These are phyloP conservation scores for Leptarthrus brevirostris DNA, from an alignment of 2,888 invertebrate species.

Conservation along the genomic window DNA sequence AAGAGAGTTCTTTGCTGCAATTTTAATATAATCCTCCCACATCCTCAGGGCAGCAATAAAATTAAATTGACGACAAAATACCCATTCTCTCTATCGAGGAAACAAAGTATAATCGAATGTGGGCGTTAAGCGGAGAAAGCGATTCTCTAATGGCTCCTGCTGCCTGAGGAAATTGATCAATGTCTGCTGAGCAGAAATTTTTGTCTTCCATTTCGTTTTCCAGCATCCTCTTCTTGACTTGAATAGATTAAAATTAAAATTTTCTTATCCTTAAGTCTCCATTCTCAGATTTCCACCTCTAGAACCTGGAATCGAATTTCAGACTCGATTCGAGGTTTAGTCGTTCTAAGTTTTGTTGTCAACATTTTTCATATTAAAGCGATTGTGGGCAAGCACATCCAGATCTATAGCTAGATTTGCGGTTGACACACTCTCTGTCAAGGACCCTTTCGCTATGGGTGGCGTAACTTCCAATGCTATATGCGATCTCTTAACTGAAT, in stretches of 20 bases:
- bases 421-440: slow-evolving; percentile 23
- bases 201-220: not conserved
- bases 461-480: not conserved
- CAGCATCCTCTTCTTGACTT: not conserved
- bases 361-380: slow-evolving; percentile 2
- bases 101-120: not conserved
- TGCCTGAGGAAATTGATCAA: not conserved
- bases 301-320: slow-evolving; percentile 1
- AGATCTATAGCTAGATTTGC: slow-evolving; percentile 12
- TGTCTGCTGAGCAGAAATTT: not conserved
- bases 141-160: not conserved
- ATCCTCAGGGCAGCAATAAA: no score
- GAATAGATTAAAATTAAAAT: slow-evolving; percentile 28
- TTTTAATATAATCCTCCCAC: no score
- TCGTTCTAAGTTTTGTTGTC: slow-evolving; percentile 19
- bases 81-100: not conserved
- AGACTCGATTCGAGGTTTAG: not conserved
- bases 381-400: no score
- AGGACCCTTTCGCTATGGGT: not conserved
- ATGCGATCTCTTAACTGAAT: slow-evolving; percentile 5
- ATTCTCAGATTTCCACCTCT: slow-evolving; percentile 1
- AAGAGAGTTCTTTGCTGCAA: no score
- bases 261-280: slow-evolving; percentile 8
- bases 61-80: not conserved
- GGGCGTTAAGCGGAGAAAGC: not conserved